A percentile compares a stretch with the other conserved stretches of the same genome.
phyloP scores from a whole-genome alignment of 30 jellyfish, hydroid and myxozoan genomes.

The Chrysaora quinquecirrha region DNA sequence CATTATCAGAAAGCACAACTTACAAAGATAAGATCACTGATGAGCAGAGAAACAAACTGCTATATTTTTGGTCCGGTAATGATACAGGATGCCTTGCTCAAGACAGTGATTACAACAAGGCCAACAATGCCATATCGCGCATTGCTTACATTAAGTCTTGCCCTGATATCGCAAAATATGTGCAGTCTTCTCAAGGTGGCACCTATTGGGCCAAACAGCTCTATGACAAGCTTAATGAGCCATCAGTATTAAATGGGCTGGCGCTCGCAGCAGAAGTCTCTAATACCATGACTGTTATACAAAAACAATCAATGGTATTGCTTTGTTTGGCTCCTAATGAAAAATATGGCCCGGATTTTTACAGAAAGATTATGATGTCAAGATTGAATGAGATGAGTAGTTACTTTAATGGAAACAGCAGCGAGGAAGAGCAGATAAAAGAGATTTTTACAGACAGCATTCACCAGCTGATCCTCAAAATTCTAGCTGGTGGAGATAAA shows the following conservation, averaged over 20 bases:
- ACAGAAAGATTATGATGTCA: conserved; percentile 39
- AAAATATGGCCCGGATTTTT: conserved; percentile 49
- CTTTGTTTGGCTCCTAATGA: conserved; percentile 38
- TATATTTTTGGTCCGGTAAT: conserved; percentile 31
- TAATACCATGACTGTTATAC: conserved; percentile 27
- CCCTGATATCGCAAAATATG: conserved; percentile 37
- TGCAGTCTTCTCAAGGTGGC: conserved; percentile 45
- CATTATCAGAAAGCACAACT: conserved; percentile 34
- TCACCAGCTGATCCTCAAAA: conserved; percentile 26
- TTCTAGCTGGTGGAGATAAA: conserved; percentile 41
- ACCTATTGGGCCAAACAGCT: conserved; percentile 61
- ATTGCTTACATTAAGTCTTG: conserved; percentile 43
- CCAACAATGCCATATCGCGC: conserved; percentile 54
- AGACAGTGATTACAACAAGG: conserved; percentile 38
- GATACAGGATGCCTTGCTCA: conserved; percentile 36
- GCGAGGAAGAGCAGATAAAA: conserved; percentile 23
- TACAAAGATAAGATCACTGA: conserved; percentile 50
- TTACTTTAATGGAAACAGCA: conserved; percentile 29
- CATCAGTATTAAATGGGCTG: conserved; percentile 41
- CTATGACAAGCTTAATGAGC: conserved; percentile 32
- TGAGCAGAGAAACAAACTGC: conserved; percentile 49
- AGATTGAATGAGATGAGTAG: conserved; percentile 34
- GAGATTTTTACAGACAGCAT: conserved; percentile 42
- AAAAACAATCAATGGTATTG: conserved; percentile 68
- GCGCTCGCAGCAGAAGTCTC: conserved; percentile 35